phyloP scores from a whole-genome alignment of 2,888 invertebrate genomes.

The Pristionchus entomophagus region DNA sequence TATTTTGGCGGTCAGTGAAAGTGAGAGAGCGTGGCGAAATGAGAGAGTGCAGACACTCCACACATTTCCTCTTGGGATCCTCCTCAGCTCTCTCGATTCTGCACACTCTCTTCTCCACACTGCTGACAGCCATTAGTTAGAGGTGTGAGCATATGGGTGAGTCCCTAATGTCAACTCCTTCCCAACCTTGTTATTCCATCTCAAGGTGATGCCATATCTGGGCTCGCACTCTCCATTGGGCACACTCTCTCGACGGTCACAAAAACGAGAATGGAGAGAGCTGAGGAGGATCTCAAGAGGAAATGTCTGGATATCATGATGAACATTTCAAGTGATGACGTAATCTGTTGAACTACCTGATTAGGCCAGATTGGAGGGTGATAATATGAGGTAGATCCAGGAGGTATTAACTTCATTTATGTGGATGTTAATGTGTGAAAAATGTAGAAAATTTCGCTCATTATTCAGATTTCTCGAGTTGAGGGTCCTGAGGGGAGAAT shows the following conservation, averaged over 20 bases:
- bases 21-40: background rate
- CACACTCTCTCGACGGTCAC: no score
- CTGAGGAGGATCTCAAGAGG: no score
- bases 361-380: conserved; percentile 9
- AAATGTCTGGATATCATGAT: background rate
- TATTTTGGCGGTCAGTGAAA: background rate
- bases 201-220: no score
- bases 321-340: conserved; percentile 11
- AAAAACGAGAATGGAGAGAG: no score
- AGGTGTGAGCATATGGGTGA: background rate
- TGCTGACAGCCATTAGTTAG: background rate
- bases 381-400: background rate
- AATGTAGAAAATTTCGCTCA: no score
- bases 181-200: conserved; percentile 23
- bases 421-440: no score
- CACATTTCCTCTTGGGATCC: no score
- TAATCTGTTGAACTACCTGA: conserved; percentile 8
- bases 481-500: background rate
- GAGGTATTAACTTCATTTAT: background rate
- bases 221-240: no score
- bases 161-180: conserved; percentile 22
- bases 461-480: no score
- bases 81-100: no score
- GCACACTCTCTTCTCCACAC: background rate
- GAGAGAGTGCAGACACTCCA: background rate